Conservation (phyloP, 2,888 invertebrate genomes). For the Lampropteryx suffumata region DNA sequence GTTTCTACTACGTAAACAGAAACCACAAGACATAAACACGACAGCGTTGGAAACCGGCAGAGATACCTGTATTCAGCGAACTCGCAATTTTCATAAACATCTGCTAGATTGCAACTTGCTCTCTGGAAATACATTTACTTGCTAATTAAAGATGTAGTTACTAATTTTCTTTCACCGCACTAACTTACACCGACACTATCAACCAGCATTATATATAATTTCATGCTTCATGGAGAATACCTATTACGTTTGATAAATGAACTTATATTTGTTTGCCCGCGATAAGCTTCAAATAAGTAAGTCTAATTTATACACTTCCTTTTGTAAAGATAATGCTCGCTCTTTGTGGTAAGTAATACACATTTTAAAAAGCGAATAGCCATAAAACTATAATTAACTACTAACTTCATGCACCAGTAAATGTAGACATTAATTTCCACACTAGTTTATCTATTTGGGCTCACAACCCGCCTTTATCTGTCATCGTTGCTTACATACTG, state of each 20-base stretch:
- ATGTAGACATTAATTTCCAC: slow-evolving; percentile 83
- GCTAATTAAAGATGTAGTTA: slow-evolving; percentile 31
- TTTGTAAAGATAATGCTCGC: slow-evolving; percentile 75
- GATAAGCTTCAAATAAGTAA: slow-evolving; percentile 63
- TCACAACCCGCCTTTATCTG: slow-evolving; percentile 81
- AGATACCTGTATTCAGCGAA: slow-evolving; percentile 25
- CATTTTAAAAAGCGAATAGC: slow-evolving; percentile 76
- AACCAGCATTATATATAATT: slow-evolving; percentile 54
- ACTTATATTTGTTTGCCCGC: slow-evolving; percentile 55
- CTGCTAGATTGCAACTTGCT: slow-evolving; percentile 25
- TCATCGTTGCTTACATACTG: slow-evolving; percentile 69
- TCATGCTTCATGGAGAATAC: slow-evolving; percentile 59
- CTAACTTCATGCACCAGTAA: slow-evolving; percentile 83
- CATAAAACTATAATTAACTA: slow-evolving; percentile 81
- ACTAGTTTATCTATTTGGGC: slow-evolving; percentile 83
- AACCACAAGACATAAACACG: slow-evolving; percentile 26
- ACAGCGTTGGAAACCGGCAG: slow-evolving; percentile 15
- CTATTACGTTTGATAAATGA: slow-evolving; percentile 64
- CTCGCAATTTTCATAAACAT: slow-evolving; percentile 32
- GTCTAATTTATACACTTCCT: slow-evolving; percentile 77
- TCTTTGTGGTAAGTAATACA: slow-evolving; percentile 75
- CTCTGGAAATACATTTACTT: slow-evolving; percentile 29
- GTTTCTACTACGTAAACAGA: slow-evolving; percentile 17
- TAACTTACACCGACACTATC: slow-evolving; percentile 36
- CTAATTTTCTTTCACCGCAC: slow-evolving; percentile 28